phyloP scores from a whole-genome alignment of 1,140 invertebrate genomes.

The Hermetia illucens region DNA sequence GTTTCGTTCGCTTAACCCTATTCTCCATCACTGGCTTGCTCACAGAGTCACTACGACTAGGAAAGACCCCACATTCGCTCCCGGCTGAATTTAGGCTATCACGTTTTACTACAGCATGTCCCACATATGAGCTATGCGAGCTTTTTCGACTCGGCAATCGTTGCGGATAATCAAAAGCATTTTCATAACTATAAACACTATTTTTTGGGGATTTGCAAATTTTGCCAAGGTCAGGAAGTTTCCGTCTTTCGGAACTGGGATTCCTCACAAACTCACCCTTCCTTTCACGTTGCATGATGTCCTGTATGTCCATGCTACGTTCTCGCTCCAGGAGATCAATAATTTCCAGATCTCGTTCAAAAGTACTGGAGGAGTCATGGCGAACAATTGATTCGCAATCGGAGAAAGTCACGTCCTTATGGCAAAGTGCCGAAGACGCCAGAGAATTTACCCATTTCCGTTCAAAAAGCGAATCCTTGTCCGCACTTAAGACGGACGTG shows the following conservation, averaged over 20 bases:
- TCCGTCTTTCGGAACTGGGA: slow-evolving; percentile 12
- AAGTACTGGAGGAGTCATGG: slow-evolving; percentile 22
- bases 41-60: no score
- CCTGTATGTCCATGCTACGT: slow-evolving; percentile 26
- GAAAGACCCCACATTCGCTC: no score
- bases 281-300: slow-evolving; percentile 23
- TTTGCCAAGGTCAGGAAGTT: slow-evolving; percentile 24
- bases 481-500: slow-evolving; percentile 22
- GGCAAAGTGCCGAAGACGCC: slow-evolving; percentile 5
- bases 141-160: background rate
- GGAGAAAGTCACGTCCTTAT: slow-evolving; percentile 23
- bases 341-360: slow-evolving; percentile 27
- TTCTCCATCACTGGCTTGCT: slow-evolving; percentile 26
- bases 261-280: slow-evolving; percentile 15
- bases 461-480: background rate
- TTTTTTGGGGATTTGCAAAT: slow-evolving; percentile 23
- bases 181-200: no score
- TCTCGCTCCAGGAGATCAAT: slow-evolving; percentile 27
- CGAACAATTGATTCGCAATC: slow-evolving; percentile 19
- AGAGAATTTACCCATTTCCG: slow-evolving; percentile 7
- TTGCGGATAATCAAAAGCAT: no score
- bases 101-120: no score
- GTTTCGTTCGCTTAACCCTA: no score
- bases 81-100: slow-evolving; percentile 28
- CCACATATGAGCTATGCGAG: background rate